Conservation (phyloP, 2,113 vertebrate genomes). For the Perca fluviatilis region DNA sequence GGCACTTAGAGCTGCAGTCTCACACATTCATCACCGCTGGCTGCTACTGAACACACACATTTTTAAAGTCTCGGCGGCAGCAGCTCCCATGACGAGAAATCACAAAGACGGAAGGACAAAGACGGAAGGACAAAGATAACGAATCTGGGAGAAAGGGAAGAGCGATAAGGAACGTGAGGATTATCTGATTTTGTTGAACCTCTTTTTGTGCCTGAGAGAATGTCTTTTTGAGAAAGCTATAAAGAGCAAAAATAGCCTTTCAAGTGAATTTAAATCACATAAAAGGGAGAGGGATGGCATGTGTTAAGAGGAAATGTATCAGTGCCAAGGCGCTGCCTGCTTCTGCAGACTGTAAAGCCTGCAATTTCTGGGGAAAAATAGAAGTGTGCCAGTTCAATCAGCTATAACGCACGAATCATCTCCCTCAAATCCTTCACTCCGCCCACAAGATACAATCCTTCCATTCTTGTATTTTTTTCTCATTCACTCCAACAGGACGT, state of each 20-base stretch:
- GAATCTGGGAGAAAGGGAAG: constrained; percentile 7
- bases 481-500: constrained; percentile 68
- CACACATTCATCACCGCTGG: constrained; percentile 39
- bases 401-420: constrained; percentile 50
- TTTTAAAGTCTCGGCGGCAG: constrained; percentile 17
- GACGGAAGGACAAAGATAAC: constrained; percentile 20
- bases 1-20: constrained; percentile 48
- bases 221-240: not conserved
- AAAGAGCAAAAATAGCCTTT: not conserved
- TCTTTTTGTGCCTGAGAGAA: not conserved
- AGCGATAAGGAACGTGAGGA: constrained; percentile 21
- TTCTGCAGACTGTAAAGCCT: constrained; percentile 12
- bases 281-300: constrained; percentile 6
- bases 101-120: constrained; percentile 12
- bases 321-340: constrained; percentile 7
- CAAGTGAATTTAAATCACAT: constrained; percentile 10
- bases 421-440: constrained; percentile 57
- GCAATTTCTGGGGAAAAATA: constrained; percentile 30
- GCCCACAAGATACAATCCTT: constrained; percentile 72
- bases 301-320: constrained; percentile 23
- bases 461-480: constrained; percentile 66
- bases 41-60: constrained; percentile 25
- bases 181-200: constrained; percentile 4
- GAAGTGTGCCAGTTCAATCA: constrained; percentile 38
- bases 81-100: constrained; percentile 16